A percentile compares a stretch with the other conserved stretches of the same genome.
Evolutionary conservation across 2,797 vertebrate genomes (phyloP).

Genomic region (Vireo griseus): DNA sequence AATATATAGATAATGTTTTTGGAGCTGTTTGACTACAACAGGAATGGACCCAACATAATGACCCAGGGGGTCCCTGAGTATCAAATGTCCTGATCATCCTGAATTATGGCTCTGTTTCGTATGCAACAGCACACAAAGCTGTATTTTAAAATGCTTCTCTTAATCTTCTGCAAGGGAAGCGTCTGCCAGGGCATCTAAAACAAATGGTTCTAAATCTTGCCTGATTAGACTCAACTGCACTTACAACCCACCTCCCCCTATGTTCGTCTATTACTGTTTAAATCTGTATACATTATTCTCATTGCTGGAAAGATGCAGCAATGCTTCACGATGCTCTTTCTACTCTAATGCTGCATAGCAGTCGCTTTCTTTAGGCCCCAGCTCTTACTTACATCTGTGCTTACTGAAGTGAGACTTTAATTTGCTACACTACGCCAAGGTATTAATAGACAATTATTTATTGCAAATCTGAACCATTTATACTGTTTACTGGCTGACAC

Average conservation of each 20-base stretch:
- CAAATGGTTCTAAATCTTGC: conserved; percentile 24
- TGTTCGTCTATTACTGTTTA: background rate
- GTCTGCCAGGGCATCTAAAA: conserved; percentile 3
- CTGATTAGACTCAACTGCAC: conserved; percentile 6
- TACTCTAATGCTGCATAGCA: conserved; percentile 18
- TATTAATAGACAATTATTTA: conserved; percentile 91
- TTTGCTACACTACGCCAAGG: conserved; percentile 82
- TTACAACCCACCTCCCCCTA: background rate
- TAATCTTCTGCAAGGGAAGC: background rate
- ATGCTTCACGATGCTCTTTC: conserved; percentile 10
- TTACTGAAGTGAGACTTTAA: conserved; percentile 82
- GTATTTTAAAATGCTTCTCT: conserved; percentile 4
- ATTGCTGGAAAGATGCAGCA: background rate
- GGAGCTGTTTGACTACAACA: background rate
- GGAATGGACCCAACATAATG: background rate
- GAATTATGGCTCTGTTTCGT: conserved; percentile 17
- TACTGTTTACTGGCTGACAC: conserved; percentile 84
- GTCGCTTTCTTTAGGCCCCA: conserved; percentile 56
- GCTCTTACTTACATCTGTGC: conserved; percentile 76
- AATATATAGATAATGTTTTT: background rate
- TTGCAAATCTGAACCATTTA: conserved; percentile 85
- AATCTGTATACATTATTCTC: background rate
- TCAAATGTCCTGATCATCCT: background rate
- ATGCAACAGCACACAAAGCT: conserved; percentile 2
- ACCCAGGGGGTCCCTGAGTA: background rate